Base-by-base conservation (phyloP, 2,797 vertebrate species). In the Rallus crepitans region DNA sequence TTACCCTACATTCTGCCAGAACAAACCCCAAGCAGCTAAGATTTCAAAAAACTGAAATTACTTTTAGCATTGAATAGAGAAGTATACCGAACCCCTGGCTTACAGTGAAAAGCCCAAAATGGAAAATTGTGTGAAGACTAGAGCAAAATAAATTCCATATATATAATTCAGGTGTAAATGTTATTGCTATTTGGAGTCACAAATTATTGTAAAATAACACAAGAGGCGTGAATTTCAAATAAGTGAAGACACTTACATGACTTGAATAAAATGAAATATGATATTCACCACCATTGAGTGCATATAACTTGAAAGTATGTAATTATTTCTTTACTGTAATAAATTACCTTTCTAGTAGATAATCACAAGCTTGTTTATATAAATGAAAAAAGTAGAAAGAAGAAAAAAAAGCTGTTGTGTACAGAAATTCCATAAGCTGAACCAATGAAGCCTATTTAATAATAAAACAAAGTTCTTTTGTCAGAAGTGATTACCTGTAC, bases 321-420 rank as follows among this genome's bases (percentile, higher is more conserved):
- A 87, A 60, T 88, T 60, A 87, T 65, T 57, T 82, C 64, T 92
- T 77, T 55, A 82, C 65, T 45, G 80, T 39, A 93, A 90, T 39
- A 85, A 84, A 78, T 88, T 69, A 91, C 5, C 4, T 56, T 89
- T 73, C 19, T 28, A 69, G 30, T 25, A 84, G 70, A 50, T 72
- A 79, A 60, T 48, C 60, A 37, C 21, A 79, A 39, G 20, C 30
- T 64, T 72, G 3, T 60, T 53, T 20, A 65, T 45, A 39, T 42
- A 71, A 70, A 71, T 16, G 12, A 73, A 93, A 93, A 75, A 2
- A 10, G n/a, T 6, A 23, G 42, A 45, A 47, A 47, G 7, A 39
- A 66, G 3, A 27, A 3, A 6, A 33, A 47, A 31, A 42, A 30
- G 4, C 4, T 13, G 28, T 31, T 40, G 4, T 3, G 2, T n/a